Percentiles rank a stretch among this genome's conserved stretches.
Evolutionary conservation across 2,113 vertebrate species (phyloP).

Genomic region (Caracal caracal): DNA sequence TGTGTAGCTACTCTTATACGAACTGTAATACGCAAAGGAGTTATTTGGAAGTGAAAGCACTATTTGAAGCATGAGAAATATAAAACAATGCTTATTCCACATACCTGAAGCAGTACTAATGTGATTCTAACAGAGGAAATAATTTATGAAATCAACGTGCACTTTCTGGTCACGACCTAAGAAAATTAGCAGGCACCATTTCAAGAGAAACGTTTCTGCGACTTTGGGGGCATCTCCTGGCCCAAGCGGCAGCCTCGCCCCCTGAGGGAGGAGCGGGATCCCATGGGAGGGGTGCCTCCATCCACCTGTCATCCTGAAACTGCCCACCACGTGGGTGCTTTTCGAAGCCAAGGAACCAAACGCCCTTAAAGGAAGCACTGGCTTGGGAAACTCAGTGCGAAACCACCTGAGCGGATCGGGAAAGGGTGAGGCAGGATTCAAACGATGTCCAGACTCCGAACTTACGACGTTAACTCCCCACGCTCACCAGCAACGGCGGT

Average conservation of each 20-base stretch:
- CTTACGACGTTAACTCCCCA: conserved; percentile 22
- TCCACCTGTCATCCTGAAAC: not conserved
- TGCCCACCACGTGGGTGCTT: not conserved
- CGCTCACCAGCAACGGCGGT: conserved; percentile 34
- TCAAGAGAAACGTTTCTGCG: rapidly evolving
- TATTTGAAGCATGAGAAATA: not conserved
- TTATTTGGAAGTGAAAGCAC: not conserved
- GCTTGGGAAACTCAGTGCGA: conserved; percentile 38
- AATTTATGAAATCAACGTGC: not conserved
- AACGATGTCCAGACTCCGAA: not conserved
- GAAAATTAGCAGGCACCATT: not conserved
- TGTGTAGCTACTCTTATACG: not conserved
- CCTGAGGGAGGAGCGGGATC: not conserved
- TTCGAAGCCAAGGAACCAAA: not conserved
- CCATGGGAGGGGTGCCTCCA: not conserved
- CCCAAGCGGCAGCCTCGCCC: not conserved
- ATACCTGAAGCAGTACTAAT: not conserved
- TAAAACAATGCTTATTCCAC: not conserved
- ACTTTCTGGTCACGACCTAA: not conserved
- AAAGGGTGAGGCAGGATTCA: not conserved
- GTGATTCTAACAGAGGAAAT: not conserved
- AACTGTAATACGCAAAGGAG: not conserved
- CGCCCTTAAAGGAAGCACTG: not conserved
- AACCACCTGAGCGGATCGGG: not conserved
- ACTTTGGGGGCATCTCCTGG: not conserved